A percentile compares a stretch with the other conserved stretches of the same genome.
Conservation (phyloP, 1,140 invertebrate species). For the Euura lappo region DNA sequence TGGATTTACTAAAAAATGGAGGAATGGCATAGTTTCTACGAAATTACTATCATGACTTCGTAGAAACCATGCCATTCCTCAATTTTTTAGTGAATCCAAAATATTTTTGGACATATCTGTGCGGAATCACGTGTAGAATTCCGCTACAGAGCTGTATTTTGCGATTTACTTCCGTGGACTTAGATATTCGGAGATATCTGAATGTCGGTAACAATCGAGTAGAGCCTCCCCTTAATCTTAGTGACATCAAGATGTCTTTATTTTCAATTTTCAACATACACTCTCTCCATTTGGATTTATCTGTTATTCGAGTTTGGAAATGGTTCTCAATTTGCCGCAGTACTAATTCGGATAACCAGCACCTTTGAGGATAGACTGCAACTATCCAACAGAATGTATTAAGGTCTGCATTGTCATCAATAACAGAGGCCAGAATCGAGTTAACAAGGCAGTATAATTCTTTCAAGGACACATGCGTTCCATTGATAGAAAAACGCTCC, state of each 20-base stretch:
- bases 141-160: no score
- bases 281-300: conserved; percentile 10
- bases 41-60: no score
- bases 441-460: conserved; percentile 12
- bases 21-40: no score
- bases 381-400: conserved; percentile 20
- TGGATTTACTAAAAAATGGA: no score
- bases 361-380: conserved; percentile 14
- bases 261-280: conserved; percentile 16
- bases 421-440: conserved; percentile 8
- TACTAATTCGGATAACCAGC: conserved; percentile 23
- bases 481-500: not conserved
- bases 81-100: no score
- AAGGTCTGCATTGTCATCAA: conserved; percentile 1
- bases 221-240: no score
- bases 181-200: no score
- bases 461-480: not conserved
- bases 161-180: no score
- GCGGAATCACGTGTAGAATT: no score
- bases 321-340: conserved; percentile 18
- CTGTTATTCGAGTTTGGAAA: conserved; percentile 7
- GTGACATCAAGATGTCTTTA: conserved; percentile 6
- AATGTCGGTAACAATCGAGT: no score
- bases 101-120: no score
- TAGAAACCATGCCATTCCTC: no score